Evolutionary conservation across 2,113 vertebrate genomes (phyloP), one percentile per base, ranked within the genome.

Genomic region (Melanocharis versteri): DNA sequence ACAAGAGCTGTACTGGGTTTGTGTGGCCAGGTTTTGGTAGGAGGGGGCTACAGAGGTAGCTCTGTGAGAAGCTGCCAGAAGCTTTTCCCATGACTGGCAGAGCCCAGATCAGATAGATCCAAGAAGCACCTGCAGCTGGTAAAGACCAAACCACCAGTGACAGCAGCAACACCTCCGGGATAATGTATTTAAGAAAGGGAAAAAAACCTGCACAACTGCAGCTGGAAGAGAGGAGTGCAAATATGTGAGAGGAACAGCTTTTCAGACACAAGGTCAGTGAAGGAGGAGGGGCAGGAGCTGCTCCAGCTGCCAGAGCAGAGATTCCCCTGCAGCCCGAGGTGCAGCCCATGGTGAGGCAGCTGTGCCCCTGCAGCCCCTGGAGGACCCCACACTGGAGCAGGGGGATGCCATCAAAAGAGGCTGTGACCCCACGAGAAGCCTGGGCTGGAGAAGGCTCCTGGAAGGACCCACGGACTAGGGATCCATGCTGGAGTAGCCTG

Each of bases 391-490:
- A 26, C 1, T 2, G 2, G 24, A 60, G 53, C 16, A 45, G 10
- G 13, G 1, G 19, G 15, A 3, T 51, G 40, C 11, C 20, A n/a
- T n/a, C 2, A 1, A n/a, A 75, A 28, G 37, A 39, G 33, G 23
- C 51, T 60, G 33, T 37, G 37, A 73, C 1, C 13, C 8, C 10
- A 7, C 4, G 23, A 15, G 15, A 45, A 75, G 23, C 33, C 37
- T 0, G 0, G 11, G 15, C 19, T 50, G 42, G 35, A 50, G 35
- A 21, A 65, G 35, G 27, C 7, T 78, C 28, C 47, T 54, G n/a
- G 39, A 6, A 87, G 45, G 23, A 39, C 28, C 23, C 13, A 39
- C 2, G 10, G 31, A 40, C 22, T 35, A 56, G 14, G 18, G 16
- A 75, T 17, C 39, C 11, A 13, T 12, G 19, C 33, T 66, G 23